These are phyloP conservation scores for Heteromormyrus szaboi DNA, from an alignment of 2,797 vertebrate genomes.

Conservation along the genomic window DNA sequence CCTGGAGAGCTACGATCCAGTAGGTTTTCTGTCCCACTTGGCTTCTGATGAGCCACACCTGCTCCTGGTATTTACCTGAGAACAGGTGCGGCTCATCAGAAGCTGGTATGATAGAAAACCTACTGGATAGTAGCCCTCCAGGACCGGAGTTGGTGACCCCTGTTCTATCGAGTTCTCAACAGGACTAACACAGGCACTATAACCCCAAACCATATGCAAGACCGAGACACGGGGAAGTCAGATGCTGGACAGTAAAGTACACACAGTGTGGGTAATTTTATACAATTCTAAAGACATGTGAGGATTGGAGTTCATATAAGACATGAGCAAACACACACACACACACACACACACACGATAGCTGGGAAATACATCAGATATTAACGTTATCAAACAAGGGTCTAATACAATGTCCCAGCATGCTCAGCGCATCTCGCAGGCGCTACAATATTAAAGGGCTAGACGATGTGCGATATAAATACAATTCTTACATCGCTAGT, in stretches of 20 bases:
- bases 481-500: neutral
- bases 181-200: no score
- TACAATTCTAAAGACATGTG: neutral
- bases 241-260: neutral
- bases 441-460: neutral
- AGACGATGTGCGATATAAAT: neutral
- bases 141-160: no score
- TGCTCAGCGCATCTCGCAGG: neutral
- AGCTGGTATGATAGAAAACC: no score
- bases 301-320: neutral
- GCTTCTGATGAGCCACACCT: no score
- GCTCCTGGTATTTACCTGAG: no score
- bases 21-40: no score
- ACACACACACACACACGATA: neutral
- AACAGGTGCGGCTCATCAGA: no score
- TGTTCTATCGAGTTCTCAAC: no score
- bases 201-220: no score
- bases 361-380: neutral
- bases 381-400: neutral
- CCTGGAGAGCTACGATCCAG: no score
- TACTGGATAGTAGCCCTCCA: no score
- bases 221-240: neutral
- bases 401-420: neutral
- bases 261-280: neutral
- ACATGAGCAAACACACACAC: neutral